Base-by-base conservation (phyloP, 2,113 vertebrate genomes). In the Sander lucioperca region DNA sequence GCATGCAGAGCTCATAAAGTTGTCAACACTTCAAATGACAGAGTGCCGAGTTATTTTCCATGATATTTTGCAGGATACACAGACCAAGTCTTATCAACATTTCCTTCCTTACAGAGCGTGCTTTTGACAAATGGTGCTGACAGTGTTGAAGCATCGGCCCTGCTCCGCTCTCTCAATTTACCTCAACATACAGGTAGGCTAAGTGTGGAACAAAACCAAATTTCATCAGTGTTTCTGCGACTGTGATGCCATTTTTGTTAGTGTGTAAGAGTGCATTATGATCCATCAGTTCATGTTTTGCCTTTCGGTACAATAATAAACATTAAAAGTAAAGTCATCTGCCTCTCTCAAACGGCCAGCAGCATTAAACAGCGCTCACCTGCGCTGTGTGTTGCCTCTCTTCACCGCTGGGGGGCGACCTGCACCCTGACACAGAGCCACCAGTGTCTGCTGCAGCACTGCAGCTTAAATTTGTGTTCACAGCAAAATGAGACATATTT, bases 181-280 rank as follows among this genome's bases (percentile, higher is more conserved):
- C 91, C 93, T 77, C 87, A 81, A 48, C 86, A 90, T 36, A 94
- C 94, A 93, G 94, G 94, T 95, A 88, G 1, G 69, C 48, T 18
- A 33, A 19, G 25, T 61, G n/a, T 30, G 13, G 16, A 12, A 2
- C 4, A 33, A 21, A 56, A 16, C 21, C 36, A 9, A 3, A 21
- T 27, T 23, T 27, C 3, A 16, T 12, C 21, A 6, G 6, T 12
- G 15, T 21, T 63, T 62, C 39, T 68, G 13, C 2, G 1, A 19
- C 5, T 64, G 25, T 43, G 19, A 18, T 70, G 2, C 6, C 5
- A 18, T 13, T 47, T 36, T 61, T 47, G 13, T 64, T 7, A 21
- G 9, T 58, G 16, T 27, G 21, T 5, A 4, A 1, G 25, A 54
- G 6, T 36, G 16, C 0, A 23, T 2, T 3, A 0, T 30, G 18